Evolutionary conservation across 2,113 vertebrate species (phyloP).

Genomic region (Platysternon megacephalum): DNA sequence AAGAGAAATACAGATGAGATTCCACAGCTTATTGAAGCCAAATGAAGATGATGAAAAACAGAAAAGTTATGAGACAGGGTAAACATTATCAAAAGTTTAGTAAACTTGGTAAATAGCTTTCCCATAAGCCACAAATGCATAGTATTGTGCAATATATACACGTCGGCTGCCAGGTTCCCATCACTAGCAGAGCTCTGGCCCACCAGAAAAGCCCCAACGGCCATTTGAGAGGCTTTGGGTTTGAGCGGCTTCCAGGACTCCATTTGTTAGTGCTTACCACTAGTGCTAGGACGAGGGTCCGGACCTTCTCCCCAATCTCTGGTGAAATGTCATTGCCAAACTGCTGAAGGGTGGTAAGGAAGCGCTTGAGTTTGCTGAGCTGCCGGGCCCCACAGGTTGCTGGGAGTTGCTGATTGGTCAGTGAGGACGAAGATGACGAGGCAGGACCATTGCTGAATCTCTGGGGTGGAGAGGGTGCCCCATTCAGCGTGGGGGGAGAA

Average conservation of each 20-base stretch:
- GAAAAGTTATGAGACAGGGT: background rate
- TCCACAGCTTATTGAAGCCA: conserved; percentile 11
- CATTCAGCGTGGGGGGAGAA: conserved; percentile 94
- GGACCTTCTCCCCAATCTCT: conserved; percentile 97
- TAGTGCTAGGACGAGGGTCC: conserved; percentile 92
- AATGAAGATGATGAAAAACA: background rate
- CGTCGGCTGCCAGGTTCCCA: background rate
- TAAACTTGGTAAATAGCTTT: background rate
- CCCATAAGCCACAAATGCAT: background rate
- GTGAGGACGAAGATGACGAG: conserved; percentile 94
- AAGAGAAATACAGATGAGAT: background rate
- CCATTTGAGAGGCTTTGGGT: background rate
- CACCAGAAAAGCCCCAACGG: accelerated
- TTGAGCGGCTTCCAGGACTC: background rate
- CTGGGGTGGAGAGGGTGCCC: conserved; percentile 95
- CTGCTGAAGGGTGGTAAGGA: conserved; percentile 98
- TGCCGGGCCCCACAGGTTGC: conserved; percentile 97
- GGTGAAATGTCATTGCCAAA: conserved; percentile 99
- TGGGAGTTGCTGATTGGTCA: conserved; percentile 97
- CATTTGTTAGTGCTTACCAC: conserved; percentile 84
- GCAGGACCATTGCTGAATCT: conserved; percentile 96
- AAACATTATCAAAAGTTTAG: background rate
- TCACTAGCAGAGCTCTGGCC: accelerated
- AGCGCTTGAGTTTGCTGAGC: conserved; percentile 98
- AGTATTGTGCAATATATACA: accelerated